These are phyloP conservation scores for Microdon myrmicae DNA, from an alignment of 2,888 invertebrate species.

Conservation along the genomic window DNA sequence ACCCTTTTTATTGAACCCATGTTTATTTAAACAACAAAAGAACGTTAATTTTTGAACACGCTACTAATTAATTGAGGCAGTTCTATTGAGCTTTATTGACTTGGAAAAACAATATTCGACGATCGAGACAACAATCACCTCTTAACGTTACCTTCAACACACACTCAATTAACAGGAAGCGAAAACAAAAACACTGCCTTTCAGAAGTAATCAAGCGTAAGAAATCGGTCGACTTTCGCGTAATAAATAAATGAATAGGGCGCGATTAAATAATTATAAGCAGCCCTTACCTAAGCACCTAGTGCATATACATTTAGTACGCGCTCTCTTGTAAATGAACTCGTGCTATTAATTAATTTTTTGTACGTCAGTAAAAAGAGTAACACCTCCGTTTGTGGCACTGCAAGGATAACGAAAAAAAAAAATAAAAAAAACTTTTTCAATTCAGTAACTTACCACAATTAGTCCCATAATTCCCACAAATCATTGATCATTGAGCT, in stretches of 20 bases:
- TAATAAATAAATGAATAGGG: slow-evolving; percentile 45
- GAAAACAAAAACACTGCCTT: slow-evolving; percentile 45
- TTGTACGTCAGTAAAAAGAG: slow-evolving; percentile 12
- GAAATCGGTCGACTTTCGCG: slow-evolving; percentile 42
- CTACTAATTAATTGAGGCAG: slow-evolving; percentile 38
- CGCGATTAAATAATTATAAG: slow-evolving; percentile 48
- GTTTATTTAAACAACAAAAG: slow-evolving; percentile 23
- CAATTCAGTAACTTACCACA: slow-evolving; percentile 45
- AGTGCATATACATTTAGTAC: too few species aligned
- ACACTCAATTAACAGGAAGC: slow-evolving; percentile 50
- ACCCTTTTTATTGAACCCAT: slow-evolving; percentile 1
- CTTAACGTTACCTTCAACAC: slow-evolving; percentile 16
- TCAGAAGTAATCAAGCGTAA: slow-evolving; percentile 30
- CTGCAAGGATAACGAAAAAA: slow-evolving; percentile 33
- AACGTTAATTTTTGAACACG: slow-evolving; percentile 20
- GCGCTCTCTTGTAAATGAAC: slow-evolving; percentile 27
- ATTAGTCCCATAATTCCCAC: slow-evolving; percentile 46
- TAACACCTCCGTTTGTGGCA: too few species aligned
- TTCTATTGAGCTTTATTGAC: slow-evolving; percentile 38
- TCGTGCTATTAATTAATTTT: slow-evolving; percentile 50
- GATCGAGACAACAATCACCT: slow-evolving; percentile 27
- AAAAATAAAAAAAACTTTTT: slow-evolving; percentile 28
- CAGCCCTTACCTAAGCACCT: slow-evolving; percentile 19
- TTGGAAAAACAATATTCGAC: slow-evolving; percentile 22
- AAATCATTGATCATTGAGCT: slow-evolving; percentile 23